phyloP scores from a whole-genome alignment of 2,797 vertebrate genomes.

The Semotilus atromaculatus region DNA sequence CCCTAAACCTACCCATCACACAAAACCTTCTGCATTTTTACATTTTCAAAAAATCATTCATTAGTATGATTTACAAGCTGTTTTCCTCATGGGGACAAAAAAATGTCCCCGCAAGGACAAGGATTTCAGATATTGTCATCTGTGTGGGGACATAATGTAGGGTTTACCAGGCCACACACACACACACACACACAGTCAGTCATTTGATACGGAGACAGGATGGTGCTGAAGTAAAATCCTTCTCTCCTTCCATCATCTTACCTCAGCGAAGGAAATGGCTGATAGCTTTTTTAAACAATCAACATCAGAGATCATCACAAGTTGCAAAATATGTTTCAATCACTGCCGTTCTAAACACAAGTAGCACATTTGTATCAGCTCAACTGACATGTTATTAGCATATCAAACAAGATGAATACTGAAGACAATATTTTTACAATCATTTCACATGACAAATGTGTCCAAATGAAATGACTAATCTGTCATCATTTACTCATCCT shows the following conservation, averaged over 20 bases:
- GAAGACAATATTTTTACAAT: background rate
- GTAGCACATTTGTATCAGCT: background rate
- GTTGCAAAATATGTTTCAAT: background rate
- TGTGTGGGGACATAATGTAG: no score
- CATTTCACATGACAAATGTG: constrained; percentile 2
- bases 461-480: background rate
- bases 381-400: background rate
- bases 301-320: background rate
- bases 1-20: no score
- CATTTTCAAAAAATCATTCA: no score
- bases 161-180: no score
- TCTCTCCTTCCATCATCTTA: constrained; percentile 17
- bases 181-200: background rate
- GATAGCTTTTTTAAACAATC: background rate
- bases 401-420: background rate
- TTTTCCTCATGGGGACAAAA: no score
- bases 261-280: constrained; percentile 19
- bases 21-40: no score
- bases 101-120: no score
- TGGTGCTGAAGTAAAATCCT: background rate
- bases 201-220: background rate
- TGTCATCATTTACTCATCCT: background rate
- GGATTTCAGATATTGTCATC: no score
- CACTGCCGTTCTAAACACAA: background rate
- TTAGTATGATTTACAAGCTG: no score